Conservation (phyloP, 1,140 invertebrate genomes). For the Panagrolaimus sp. region DNA sequence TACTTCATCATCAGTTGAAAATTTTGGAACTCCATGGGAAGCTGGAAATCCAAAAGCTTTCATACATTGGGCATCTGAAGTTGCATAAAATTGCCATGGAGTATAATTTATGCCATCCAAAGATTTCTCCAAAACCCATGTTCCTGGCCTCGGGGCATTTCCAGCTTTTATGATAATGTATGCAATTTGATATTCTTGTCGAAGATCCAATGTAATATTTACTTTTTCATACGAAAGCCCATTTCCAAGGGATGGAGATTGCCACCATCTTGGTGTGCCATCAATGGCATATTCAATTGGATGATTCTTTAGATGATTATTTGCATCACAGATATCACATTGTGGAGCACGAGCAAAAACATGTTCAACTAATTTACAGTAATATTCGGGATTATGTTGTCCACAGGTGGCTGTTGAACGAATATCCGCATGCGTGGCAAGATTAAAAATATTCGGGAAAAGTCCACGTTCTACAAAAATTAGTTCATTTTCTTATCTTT, state of each 20-base stretch:
- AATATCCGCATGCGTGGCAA: slow-evolving; percentile 75
- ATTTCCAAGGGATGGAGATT: slow-evolving; percentile 78
- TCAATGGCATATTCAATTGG: slow-evolving; percentile 78
- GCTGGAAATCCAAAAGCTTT: slow-evolving; percentile 70
- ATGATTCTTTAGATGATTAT: slow-evolving; percentile 72
- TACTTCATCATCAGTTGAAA: slow-evolving; percentile 72
- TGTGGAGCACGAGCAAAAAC: slow-evolving; percentile 61
- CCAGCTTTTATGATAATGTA: slow-evolving; percentile 83
- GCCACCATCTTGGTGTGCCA: slow-evolving; percentile 81
- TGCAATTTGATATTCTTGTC: slow-evolving; percentile 83
- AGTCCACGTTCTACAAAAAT: slow-evolving; percentile 60
- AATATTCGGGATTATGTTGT: slow-evolving; percentile 72
- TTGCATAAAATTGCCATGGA: slow-evolving; percentile 83
- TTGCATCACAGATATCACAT: slow-evolving; percentile 67
- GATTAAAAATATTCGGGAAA: slow-evolving; percentile 79
- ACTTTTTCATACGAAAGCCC: slow-evolving; percentile 78
- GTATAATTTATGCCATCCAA: slow-evolving; percentile 68
- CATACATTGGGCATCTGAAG: slow-evolving; percentile 78
- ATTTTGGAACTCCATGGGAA: slow-evolving; percentile 70
- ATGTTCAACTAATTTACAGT: slow-evolving; percentile 70
- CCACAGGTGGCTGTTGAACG: slow-evolving; percentile 84
- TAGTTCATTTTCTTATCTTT: no score
- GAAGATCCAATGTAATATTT: slow-evolving; percentile 80
- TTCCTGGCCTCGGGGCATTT: slow-evolving; percentile 78
- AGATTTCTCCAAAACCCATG: slow-evolving; percentile 81